phyloP scores from a whole-genome alignment of 2,888 invertebrate species.

The Cheilosia pagana region DNA sequence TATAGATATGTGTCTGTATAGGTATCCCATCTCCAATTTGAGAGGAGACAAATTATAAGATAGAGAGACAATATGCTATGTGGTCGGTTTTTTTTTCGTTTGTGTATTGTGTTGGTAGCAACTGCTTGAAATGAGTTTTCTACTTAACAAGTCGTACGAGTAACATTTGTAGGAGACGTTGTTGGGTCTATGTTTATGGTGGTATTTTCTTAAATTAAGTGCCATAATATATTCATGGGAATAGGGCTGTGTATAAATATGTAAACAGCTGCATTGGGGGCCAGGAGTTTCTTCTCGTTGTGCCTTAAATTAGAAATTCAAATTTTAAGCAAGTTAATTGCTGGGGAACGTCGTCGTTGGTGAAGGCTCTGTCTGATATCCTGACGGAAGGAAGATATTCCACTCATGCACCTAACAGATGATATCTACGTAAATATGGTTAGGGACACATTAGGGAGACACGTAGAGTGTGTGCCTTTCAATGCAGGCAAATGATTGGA shows the following conservation, averaged over 20 bases:
- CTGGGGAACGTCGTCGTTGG: constrained; percentile 11
- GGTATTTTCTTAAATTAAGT: constrained; percentile 72
- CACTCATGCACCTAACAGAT: constrained; percentile 41
- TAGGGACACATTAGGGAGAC: constrained; percentile 13
- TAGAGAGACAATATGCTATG: constrained; percentile 33
- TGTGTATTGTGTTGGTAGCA: constrained; percentile 24
- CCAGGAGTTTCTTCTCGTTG: constrained; percentile 20
- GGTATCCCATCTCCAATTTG: constrained; percentile 26
- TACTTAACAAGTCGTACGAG: constrained; percentile 52
- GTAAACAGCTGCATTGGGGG: constrained; percentile 60
- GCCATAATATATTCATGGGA: constrained; percentile 70
- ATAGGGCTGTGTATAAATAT: constrained; percentile 63
- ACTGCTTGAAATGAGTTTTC: constrained; percentile 59
- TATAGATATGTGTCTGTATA: neutral
- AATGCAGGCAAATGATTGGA: constrained; percentile 27
- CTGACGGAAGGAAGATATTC: constrained; percentile 3
- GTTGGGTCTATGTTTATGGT: constrained; percentile 39
- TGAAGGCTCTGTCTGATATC: neutral
- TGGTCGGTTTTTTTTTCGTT: constrained; percentile 15
- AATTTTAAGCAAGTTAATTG: constrained; percentile 68
- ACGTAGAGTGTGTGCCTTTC: neutral
- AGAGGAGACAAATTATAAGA: constrained; percentile 43
- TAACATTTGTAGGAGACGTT: constrained; percentile 41
- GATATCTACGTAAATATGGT: constrained; percentile 8
- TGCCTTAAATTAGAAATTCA: constrained; percentile 62